Base-by-base conservation (phyloP, 2,888 invertebrate species). In the Boloria selene region DNA sequence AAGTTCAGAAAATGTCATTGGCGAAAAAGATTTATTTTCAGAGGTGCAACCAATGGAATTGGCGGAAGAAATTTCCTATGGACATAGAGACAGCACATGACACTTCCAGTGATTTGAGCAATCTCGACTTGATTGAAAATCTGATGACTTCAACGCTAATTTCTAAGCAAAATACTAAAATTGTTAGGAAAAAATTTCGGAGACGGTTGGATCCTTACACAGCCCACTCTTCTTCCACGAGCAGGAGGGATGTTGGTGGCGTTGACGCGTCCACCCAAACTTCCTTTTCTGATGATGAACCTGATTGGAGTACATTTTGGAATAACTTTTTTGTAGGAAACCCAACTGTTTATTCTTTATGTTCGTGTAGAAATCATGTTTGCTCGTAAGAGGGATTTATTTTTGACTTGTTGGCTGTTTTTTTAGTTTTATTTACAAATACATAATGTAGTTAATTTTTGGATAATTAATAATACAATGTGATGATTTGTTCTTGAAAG, bases 341-440 rank as follows among this genome's bases (percentile, higher is more conserved):
- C 17, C 65, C 65, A 13, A 55, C 49, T n/a, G 26, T 65, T 31
- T 65, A 65, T 26, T 55, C 61, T 55, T 1, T 65, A 18, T 65
- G 65, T 26, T 55, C 60, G 2, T 65, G 65, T 50, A 26, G n/a
- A 3, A 42, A 55, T 61, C 65, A 65, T 61, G 50, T 61, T 61
- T 61, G 60, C 49, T 50, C 49, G 4, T 60, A 54, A 52, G 16
- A 51, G 13, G 22, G 14, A 18, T n/a, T 14, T 52, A n/a, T 22
- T 51, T 13, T 18, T 22, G 13, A 51, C 13, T 51, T 51, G n/a
- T 22, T 22, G n/a, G n/a, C n/a, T 4, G 13, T 4, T 14, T 14
- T 14, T 42, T 42, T 13, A 14, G 7, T 18, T 14, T 42, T 4
- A 2, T 22, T 22, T 22, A 22, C 1, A 2, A 2, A 17, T 42